Evolutionary conservation across 2,888 invertebrate genomes (phyloP), one percentile per base, ranked within the genome.

Genomic region (Hypolimnas misippus): DNA sequence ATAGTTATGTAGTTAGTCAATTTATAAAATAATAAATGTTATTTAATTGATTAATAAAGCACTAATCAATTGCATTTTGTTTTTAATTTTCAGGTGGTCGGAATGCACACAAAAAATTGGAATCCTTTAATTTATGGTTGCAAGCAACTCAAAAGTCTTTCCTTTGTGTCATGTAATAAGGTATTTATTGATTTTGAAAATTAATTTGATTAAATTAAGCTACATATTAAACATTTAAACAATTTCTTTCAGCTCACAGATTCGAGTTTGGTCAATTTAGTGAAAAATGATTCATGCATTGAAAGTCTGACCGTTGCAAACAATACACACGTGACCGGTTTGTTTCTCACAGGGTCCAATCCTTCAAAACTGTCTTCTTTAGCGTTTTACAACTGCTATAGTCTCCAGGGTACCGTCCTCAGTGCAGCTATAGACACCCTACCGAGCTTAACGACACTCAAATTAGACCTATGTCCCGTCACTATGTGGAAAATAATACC

Each of bases 91-190:
- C 80, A 92, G 91, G 81, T 92, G 51, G 81, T 84, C 19, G 88
- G 87, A 17, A 87, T 94, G 79, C 81, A 86, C 62, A 87, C 93
- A 0, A 91, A 92, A 63, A 90, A 92, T 68, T 92, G 93, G 83
- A 93, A 93, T 70, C 89, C 92, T 3, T 73, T 94, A 14, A 78
- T 90, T 25, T 86, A 86, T 60, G 92, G 92, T 62, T 93, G 93
- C 75, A 88, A 86, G 59, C 78, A 91, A 56, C 80, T 94, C 19
- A 91, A 81, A 70, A 84, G 71, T 35, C 78, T 94, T 2, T 83
- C 84, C 19, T 87, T 94, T 70, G 82, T 93, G 19, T 83, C 86
- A 0, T 93, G 93, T 65, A 86, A 85, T 63, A 90, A 89, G 84
- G 92, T 90, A 79, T 68, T 57, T 62, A 56, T 16, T 2, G 62